Evolutionary conservation across 2,113 vertebrate genomes (phyloP).

Genomic region (Mungos mungo): DNA sequence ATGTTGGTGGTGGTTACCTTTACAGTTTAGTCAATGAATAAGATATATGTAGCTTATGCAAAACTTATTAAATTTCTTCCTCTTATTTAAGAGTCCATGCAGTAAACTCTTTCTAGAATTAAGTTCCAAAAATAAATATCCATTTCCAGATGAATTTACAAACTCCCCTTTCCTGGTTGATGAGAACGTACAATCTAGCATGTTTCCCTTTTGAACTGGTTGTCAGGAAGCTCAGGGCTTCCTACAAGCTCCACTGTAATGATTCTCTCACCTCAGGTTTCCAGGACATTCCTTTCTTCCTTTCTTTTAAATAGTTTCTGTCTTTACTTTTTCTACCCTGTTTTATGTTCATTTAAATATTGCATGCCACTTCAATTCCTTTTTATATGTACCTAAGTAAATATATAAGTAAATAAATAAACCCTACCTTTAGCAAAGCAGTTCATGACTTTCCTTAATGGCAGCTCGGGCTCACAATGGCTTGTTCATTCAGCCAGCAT

Average conservation of each 20-base stretch:
- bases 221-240: neutral
- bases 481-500: neutral
- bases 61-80: neutral
- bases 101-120: neutral
- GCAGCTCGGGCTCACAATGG: neutral
- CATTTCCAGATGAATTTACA: neutral
- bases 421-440: neutral
- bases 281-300: neutral
- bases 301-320: neutral
- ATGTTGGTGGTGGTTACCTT: neutral
- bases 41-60: neutral
- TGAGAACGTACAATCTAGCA: neutral
- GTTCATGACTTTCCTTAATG: neutral
- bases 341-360: neutral
- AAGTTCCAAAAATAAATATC: neutral
- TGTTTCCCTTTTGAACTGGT: neutral
- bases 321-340: neutral
- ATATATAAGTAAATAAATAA: neutral
- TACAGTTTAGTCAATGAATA: neutral
- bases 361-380: neutral
- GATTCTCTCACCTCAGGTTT: neutral
- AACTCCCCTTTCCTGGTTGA: neutral
- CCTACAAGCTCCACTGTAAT: neutral
- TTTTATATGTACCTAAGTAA: neutral
- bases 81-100: neutral